phyloP scores from a whole-genome alignment of 64 coral and sea anemone genomes.

The Catalaphyllia jardinei region DNA sequence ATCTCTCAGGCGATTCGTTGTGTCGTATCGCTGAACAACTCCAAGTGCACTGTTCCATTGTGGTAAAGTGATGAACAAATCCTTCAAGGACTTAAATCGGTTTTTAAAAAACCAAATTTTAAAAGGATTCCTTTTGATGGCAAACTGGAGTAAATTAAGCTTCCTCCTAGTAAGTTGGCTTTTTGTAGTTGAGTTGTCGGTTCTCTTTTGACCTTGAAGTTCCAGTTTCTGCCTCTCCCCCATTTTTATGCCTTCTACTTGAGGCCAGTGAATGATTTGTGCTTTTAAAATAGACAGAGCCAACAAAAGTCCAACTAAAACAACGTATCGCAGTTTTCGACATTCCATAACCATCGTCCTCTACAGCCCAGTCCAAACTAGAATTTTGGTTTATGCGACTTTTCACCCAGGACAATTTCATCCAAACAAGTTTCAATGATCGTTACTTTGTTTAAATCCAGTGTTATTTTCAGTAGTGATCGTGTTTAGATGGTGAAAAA shows the following conservation, averaged over 20 bases:
- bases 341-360: not conserved
- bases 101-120: conserved; percentile 17
- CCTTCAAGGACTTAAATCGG: not conserved
- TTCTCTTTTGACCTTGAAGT: not conserved
- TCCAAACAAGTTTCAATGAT: too few relatives aligned
- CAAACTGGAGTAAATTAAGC: not conserved
- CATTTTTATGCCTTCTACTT: not conserved
- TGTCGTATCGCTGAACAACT: not conserved
- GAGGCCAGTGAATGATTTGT: not conserved
- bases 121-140: not conserved
- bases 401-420: too few relatives aligned
- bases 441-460: too few relatives aligned
- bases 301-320: not conserved
- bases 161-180: not conserved
- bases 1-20: not conserved
- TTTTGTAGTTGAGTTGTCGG: not conserved
- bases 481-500: too few relatives aligned
- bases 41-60: not conserved
- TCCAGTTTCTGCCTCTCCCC: not conserved
- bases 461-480: too few relatives aligned
- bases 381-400: too few relatives aligned
- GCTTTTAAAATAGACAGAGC: not conserved
- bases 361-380: too few relatives aligned
- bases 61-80: not conserved
- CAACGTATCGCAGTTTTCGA: not conserved